These are phyloP conservation scores for Chloropsis hardwickii DNA, from an alignment of 2,113 vertebrate genomes.

Conservation along the genomic window DNA sequence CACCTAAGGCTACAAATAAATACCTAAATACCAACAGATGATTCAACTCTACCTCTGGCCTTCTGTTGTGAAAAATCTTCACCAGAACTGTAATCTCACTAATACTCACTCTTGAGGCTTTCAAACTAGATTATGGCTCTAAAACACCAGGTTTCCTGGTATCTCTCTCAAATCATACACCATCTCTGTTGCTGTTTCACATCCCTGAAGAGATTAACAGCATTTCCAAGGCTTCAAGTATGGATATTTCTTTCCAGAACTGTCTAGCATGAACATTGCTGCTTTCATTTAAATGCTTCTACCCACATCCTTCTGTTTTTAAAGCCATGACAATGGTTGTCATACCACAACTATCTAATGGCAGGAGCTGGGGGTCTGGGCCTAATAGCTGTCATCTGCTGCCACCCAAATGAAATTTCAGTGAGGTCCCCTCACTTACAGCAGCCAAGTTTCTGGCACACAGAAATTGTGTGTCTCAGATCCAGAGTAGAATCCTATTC, in stretches of 20 bases:
- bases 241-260: constrained; percentile 17
- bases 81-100: neutral
- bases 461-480: neutral
- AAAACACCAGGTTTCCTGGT: neutral
- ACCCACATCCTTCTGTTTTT: neutral
- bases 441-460: neutral
- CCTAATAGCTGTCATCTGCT: neutral
- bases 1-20: neutral
- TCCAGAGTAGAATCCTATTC: neutral
- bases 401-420: neutral
- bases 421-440: neutral
- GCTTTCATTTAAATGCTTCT: constrained; percentile 16
- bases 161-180: neutral
- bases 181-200: neutral
- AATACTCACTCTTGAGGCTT: neutral
- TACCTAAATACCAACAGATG: neutral
- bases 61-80: neutral
- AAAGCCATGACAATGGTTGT: neutral
- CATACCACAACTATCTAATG: neutral
- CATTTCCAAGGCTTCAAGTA: constrained; percentile 17
- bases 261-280: neutral
- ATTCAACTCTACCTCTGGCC: neutral
- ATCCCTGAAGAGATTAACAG: constrained; percentile 18
- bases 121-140: neutral
- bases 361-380: neutral